Percentiles rank a stretch among this genome's conserved stretches.
phyloP scores from a whole-genome alignment of 2,888 invertebrate genomes.

The Crocallis elinguaria region DNA sequence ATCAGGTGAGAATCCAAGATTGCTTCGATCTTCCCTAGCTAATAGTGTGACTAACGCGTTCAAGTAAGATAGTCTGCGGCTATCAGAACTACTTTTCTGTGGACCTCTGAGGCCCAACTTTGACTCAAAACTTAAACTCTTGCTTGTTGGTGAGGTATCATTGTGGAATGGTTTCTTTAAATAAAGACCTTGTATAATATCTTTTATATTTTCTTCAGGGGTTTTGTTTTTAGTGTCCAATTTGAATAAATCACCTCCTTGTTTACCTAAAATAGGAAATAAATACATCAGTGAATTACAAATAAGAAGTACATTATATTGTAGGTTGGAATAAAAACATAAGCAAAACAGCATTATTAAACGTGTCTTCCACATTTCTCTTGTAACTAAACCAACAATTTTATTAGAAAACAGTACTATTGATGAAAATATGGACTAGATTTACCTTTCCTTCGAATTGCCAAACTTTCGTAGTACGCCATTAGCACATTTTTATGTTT shows the following conservation, averaged over 20 bases:
- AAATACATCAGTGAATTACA: constrained; percentile 21
- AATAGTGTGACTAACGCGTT: constrained; percentile 94
- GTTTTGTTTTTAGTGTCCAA: constrained; percentile 85
- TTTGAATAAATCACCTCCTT: constrained; percentile 87
- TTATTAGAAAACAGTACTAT: constrained; percentile 27
- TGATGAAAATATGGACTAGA: constrained; percentile 41
- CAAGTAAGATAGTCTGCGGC: constrained; percentile 92
- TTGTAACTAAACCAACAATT: constrained; percentile 2
- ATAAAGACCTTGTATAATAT: constrained; percentile 86
- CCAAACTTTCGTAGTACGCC: constrained; percentile 79
- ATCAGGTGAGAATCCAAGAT: constrained; percentile 90
- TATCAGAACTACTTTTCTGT: constrained; percentile 88
- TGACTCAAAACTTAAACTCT: constrained; percentile 65
- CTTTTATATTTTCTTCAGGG: constrained; percentile 86
- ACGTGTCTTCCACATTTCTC: background rate
- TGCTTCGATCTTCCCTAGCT: constrained; percentile 85
- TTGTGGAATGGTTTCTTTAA: constrained; percentile 67
- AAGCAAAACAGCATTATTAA: background rate
- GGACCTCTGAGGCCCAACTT: constrained; percentile 85
- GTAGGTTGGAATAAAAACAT: constrained; percentile 23
- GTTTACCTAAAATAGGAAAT: constrained; percentile 70
- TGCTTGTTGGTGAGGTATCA: constrained; percentile 73
- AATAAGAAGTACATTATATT: constrained; percentile 27
- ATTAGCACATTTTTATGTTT: constrained; percentile 71
- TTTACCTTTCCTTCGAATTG: constrained; percentile 80